Evolutionary conservation across 1,140 invertebrate species (phyloP), one percentile per base, ranked within the genome.

Genomic region (Phymastichus coffea): DNA sequence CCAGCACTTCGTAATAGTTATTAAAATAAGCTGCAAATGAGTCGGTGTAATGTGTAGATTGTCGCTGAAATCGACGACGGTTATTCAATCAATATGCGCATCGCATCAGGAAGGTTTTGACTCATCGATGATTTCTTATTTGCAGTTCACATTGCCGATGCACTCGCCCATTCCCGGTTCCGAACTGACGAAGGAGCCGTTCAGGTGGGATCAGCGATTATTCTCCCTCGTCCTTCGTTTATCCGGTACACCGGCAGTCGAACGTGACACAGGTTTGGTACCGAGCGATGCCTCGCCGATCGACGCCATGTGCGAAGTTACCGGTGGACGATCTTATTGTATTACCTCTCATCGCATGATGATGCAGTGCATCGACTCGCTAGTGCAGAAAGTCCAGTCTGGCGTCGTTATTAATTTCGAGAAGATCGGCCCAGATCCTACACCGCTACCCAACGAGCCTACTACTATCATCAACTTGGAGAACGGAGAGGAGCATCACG

Each of bases 281-380:
- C 91, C 94, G 25, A 93, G 91, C 66, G 95, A 98, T 72, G 86
- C 88, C 57, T 95, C 94, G 49, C 93, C 94, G 0, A 94, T 99
- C 65, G 95, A 98, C 81, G 89, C 91, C 2, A 97, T 99, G 94
- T 99, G 97, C 82, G 95, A 98, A 84, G 95, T 98, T n/a, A 99
- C 96, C 4, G 97, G 96, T 79, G 97, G 96, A 57, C 87, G 96
- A 25, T 98, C 96, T 0, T 99, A 98, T 78, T 92, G 90, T 63
- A 93, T 99, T 56, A 94, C 93, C 17, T 95, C 94, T 0, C 95
- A 98, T 71, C 84, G 94, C 57, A 94, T 96, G 87, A 81, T 99
- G 67, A 92, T 94, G 84, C 93, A 96, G 71, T 96, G 95, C 70
- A 91, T 99, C 56, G 97, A 99, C 75, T 96, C 94, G 66, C 81